Evolutionary conservation across 2,888 invertebrate genomes (phyloP).

Genomic region (Lasioglossum oenotherae): DNA sequence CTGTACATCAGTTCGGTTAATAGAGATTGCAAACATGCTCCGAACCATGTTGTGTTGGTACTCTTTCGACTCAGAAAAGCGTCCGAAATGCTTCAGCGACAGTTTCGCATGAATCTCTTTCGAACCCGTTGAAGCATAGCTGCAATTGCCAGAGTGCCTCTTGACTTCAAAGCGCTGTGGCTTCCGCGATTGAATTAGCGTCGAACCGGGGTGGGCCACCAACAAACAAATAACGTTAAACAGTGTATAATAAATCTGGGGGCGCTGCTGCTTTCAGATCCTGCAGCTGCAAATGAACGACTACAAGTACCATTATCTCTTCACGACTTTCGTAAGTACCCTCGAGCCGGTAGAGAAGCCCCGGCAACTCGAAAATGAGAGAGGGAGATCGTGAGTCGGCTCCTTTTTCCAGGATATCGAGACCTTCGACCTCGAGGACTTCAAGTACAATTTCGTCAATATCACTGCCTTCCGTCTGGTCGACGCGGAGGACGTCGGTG

Average conservation of each 20-base stretch:
- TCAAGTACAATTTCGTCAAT: slow-evolving; percentile 91
- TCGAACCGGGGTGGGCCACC: neutral
- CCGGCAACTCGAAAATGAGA: slow-evolving; percentile 17
- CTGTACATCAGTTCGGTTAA: no score
- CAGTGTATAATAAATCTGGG: slow-evolving; percentile 14
- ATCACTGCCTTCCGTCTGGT: slow-evolving; percentile 91
- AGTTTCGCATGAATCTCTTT: no score
- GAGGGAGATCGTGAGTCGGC: slow-evolving; percentile 8
- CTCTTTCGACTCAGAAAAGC: no score
- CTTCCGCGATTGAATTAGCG: neutral
- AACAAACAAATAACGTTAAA: neutral
- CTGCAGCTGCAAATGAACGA: slow-evolving; percentile 93
- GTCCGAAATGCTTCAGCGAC: no score
- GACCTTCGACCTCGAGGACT: slow-evolving; percentile 89
- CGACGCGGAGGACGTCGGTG: slow-evolving; percentile 88
- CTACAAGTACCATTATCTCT: slow-evolving; percentile 93
- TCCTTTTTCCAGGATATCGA: slow-evolving; percentile 86
- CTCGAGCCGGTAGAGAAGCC: slow-evolving; percentile 15
- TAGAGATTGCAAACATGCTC: no score
- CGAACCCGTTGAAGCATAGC: no score
- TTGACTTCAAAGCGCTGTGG: no score
- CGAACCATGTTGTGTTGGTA: no score
- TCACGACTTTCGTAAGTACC: slow-evolving; percentile 88
- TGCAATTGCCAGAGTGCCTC: no score
- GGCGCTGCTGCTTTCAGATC: slow-evolving; percentile 86